These are phyloP conservation scores for Esperia sulphurella DNA, from an alignment of 2,888 invertebrate species.

Conservation along the genomic window DNA sequence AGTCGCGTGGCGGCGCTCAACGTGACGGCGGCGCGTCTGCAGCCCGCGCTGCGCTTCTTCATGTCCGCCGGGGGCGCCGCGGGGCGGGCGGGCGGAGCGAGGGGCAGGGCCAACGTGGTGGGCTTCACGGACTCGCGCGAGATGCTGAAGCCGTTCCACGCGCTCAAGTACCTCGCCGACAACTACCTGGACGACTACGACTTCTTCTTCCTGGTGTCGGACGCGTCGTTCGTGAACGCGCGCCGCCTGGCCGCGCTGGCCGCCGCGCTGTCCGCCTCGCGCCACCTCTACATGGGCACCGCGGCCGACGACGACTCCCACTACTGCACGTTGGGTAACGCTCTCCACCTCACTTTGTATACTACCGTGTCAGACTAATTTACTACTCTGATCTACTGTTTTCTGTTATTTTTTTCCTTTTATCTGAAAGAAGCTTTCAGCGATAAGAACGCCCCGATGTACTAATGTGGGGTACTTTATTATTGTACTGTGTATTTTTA, in stretches of 20 bases:
- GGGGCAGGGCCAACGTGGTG: slow-evolving; percentile 83
- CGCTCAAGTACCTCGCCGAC: slow-evolving; percentile 93
- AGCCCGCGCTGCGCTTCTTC: slow-evolving; percentile 91
- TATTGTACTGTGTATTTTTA: too few species aligned
- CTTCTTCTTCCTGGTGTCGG: slow-evolving; percentile 93
- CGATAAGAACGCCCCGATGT: too few species aligned
- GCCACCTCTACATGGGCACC: slow-evolving; percentile 91
- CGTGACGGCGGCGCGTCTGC: slow-evolving; percentile 90
- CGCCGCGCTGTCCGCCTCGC: slow-evolving; percentile 88
- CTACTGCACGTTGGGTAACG: slow-evolving; percentile 84
- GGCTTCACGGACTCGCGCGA: slow-evolving; percentile 90
- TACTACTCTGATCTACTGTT: too few species aligned
- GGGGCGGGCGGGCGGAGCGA: slow-evolving; percentile 82
- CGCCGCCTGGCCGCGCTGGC: slow-evolving; percentile 85
- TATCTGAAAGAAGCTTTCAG: too few species aligned
- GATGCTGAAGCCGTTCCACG: slow-evolving; percentile 90
- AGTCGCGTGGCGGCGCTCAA: slow-evolving; percentile 92
- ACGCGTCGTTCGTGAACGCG: slow-evolving; percentile 91
- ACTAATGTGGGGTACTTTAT: too few species aligned
- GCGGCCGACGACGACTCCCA: slow-evolving; percentile 77
- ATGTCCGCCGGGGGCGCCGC: slow-evolving; percentile 64
- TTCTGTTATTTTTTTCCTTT: too few species aligned
- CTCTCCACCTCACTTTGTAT: background rate
- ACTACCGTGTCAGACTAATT: background rate
- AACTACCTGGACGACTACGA: slow-evolving; percentile 94